Conservation (phyloP, 2,113 vertebrate genomes). For the Notarius quadriscutis region DNA sequence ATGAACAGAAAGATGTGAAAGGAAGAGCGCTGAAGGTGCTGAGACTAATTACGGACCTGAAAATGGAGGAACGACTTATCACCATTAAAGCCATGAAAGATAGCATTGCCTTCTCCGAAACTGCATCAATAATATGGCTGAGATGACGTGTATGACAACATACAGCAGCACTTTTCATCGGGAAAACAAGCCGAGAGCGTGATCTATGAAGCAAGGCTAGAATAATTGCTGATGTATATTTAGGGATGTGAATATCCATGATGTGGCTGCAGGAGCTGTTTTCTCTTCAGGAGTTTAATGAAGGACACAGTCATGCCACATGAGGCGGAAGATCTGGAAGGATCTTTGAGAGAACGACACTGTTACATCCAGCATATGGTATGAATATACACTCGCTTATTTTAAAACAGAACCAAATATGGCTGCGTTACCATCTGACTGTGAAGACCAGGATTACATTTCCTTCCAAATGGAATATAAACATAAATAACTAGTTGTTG, state of each 20-base stretch:
- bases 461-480: neutral
- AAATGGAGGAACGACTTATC: neutral
- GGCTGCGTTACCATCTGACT: neutral
- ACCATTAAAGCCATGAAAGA: conserved; percentile 3
- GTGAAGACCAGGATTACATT: neutral
- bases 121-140: neutral
- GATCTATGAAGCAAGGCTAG: neutral
- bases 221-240: conserved; percentile 11
- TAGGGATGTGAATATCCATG: neutral
- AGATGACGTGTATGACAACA: neutral
- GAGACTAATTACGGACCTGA: conserved; percentile 20
- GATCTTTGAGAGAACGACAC: neutral
- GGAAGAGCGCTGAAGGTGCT: neutral
- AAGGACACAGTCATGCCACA: neutral
- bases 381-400: neutral
- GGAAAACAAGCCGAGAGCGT: neutral
- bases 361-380: neutral
- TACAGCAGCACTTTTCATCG: neutral
- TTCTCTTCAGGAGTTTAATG: neutral
- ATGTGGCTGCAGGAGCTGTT: neutral
- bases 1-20: conserved; percentile 2
- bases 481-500: neutral
- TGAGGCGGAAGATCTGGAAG: neutral
- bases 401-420: neutral
- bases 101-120: neutral